Conservation (phyloP, 2,888 invertebrate species). For the Ophion costatus region DNA sequence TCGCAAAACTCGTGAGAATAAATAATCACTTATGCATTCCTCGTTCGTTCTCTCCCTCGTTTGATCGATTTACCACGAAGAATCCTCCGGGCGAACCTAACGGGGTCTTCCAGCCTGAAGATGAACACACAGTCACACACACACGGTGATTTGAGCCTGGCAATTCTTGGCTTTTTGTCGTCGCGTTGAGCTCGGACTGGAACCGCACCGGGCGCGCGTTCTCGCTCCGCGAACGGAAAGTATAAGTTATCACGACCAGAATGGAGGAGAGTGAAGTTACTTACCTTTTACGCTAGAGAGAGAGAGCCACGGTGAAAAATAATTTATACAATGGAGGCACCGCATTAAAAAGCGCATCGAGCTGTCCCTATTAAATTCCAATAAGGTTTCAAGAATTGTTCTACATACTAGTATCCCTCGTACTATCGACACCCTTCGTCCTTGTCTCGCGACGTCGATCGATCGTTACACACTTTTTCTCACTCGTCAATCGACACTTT, state of each 20-base stretch:
- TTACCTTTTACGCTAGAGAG: constrained; percentile 48
- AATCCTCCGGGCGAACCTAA: constrained; percentile 71
- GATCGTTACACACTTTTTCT: constrained; percentile 41
- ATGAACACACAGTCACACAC: constrained; percentile 66
- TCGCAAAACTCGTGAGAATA: constrained; percentile 54
- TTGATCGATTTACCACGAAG: constrained; percentile 73
- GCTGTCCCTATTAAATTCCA: constrained; percentile 46
- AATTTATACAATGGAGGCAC: constrained; percentile 61
- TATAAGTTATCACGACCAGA: constrained; percentile 76
- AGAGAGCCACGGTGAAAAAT: constrained; percentile 29
- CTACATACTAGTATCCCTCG: constrained; percentile 39
- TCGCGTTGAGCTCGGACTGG: constrained; percentile 27
- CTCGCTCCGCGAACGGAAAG: constrained; percentile 70
- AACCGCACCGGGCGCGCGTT: constrained; percentile 18
- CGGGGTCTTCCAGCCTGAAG: constrained; percentile 70
- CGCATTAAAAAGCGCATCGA: constrained; percentile 48
- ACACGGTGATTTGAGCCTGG: constrained; percentile 48
- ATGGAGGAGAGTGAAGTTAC: constrained; percentile 42
- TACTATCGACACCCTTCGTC: constrained; percentile 35
- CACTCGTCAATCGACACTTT: constrained; percentile 49
- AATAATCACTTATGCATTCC: constrained; percentile 66
- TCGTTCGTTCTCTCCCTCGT: constrained; percentile 62
- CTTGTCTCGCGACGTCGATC: constrained; percentile 23
- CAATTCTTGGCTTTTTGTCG: constrained; percentile 69
- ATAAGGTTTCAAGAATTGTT: constrained; percentile 51